Conservation (phyloP, 2,113 vertebrate species). For the Cottus gobio region DNA sequence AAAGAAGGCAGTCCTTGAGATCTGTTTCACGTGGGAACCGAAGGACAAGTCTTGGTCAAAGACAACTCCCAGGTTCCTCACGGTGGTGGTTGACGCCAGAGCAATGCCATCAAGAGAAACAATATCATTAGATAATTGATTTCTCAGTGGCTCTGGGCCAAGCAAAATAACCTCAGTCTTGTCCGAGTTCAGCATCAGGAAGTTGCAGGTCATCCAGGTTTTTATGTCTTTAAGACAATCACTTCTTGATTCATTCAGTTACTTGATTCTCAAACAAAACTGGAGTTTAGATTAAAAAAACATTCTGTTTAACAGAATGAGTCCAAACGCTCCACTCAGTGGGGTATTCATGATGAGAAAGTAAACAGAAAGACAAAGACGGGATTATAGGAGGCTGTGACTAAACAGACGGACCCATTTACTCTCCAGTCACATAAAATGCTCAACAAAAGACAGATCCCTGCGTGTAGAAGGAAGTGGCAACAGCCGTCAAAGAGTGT, state of each 20-base stretch:
- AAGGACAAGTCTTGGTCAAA: no score
- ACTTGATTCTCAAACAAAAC: background rate
- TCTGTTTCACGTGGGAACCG: no score
- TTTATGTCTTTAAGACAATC: no score
- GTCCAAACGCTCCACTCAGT: background rate
- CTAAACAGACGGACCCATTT: conserved; percentile 29
- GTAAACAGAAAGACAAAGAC: conserved; percentile 51
- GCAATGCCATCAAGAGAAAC: no score
- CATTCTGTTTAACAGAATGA: background rate
- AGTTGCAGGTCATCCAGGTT: no score
- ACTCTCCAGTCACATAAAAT: conserved; percentile 58
- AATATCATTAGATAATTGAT: no score
- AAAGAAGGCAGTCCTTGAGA: no score
- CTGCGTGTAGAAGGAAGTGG: background rate
- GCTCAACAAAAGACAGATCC: conserved; percentile 35
- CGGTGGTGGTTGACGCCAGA: no score
- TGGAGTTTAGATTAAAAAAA: background rate
- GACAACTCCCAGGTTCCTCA: no score
- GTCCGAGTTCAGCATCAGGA: no score
- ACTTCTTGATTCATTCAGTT: background rate
- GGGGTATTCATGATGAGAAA: conserved; percentile 18
- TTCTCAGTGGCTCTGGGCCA: no score
- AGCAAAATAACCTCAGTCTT: no score
- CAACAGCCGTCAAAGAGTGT: conserved; percentile 10
- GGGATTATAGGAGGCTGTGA: conserved; percentile 42